Evolutionary conservation across 2,888 invertebrate species (phyloP), one percentile per base, ranked within the genome.

Genomic region (Drosophila antonietae): DNA sequence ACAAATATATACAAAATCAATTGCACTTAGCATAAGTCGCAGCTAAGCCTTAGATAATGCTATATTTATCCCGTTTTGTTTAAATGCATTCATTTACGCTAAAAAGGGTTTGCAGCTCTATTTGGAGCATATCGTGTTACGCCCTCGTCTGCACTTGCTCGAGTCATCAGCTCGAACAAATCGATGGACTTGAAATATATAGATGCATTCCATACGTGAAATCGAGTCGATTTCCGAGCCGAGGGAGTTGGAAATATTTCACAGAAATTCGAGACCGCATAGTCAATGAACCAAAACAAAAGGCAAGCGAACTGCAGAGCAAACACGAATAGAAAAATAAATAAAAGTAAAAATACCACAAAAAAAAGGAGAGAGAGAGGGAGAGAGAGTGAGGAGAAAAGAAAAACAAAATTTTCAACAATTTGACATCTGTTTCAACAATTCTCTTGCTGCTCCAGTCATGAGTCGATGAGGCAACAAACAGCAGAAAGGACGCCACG

Each of bases 381-480:
- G 20, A 52, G 14, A 65, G 41, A 20, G 44, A 51, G 20, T 12
- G 18, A 56, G 18, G 28, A 37, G 20, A 23, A 28, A 59, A 33
- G 23, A 33, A 57, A 61, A 39, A 62, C 18, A 61, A 69, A 75
- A 80, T 86, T 70, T 78, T 72, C 62, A 86, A 83, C 89, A 84
- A 88, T 88, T 84, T 84, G 84, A 84, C 84, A 84, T 84, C 84
- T 84, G 84, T 88, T 84, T 84, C 87, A 86, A 74, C 84, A 81
- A 77, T 76, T 73, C 35, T 52, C 63, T 44, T 68, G 82, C 68
- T 68, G 80, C 68, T 37, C 66, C 15, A 65, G 55, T 44, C 67
- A 28, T 28, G 15, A 59, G 56, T 70, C 73, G 73, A 66, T 75
- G 79, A 71, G 70, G 82, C 82, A 75, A 73, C 79, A 68, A 72